phyloP scores from a whole-genome alignment of 2,888 invertebrate species.

The Odiellus spinosus region DNA sequence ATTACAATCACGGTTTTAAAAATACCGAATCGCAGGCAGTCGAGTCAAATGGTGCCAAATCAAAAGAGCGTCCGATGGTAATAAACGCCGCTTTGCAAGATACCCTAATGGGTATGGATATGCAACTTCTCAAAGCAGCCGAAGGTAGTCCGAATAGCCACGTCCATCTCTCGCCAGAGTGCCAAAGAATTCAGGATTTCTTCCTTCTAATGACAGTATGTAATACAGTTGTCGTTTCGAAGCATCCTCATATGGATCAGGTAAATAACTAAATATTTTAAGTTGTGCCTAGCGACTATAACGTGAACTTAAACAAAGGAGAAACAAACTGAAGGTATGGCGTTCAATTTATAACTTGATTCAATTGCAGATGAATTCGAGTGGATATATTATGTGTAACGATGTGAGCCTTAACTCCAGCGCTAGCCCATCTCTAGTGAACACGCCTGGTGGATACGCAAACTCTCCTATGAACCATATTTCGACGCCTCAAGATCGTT shows the following conservation, averaged over 20 bases:
- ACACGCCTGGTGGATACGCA: too few relatives aligned
- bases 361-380: conserved; percentile 36
- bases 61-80: too few relatives aligned
- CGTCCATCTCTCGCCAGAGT: conserved; percentile 32
- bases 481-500: conserved; percentile 6
- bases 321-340: neutral
- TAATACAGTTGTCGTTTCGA: conserved; percentile 89
- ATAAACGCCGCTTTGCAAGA: too few relatives aligned
- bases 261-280: conserved; percentile 36
- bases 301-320: neutral
- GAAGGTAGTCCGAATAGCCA: conserved; percentile 1
- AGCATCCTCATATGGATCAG: conserved; percentile 55
- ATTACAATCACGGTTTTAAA: conserved; percentile 54
- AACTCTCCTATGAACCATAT: conserved; percentile 15
- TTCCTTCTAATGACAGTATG: conserved; percentile 79
- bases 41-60: too few relatives aligned
- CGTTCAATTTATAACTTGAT: neutral
- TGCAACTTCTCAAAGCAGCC: conserved; percentile 14
- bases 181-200: conserved; percentile 68
- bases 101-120: conserved; percentile 12
- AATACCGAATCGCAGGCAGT: neutral
- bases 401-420: too few relatives aligned
- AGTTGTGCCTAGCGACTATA: neutral
- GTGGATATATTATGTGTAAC: conserved; percentile 27
- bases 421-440: too few relatives aligned